Base-by-base conservation (phyloP, 2,113 vertebrate genomes). In the Poeciliopsis retropinna region DNA sequence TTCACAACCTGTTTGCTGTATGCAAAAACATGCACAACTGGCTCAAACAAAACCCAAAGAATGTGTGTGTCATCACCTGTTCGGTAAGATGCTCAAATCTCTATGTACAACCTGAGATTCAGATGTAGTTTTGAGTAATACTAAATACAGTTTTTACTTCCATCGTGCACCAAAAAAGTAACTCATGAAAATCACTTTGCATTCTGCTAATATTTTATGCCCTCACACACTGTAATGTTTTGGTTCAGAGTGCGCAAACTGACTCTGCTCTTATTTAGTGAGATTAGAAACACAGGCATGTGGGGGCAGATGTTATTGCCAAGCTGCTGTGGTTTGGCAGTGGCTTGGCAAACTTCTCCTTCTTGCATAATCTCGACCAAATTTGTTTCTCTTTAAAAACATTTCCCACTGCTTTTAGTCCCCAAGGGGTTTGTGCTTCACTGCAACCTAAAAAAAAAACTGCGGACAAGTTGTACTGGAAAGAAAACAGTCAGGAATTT, bases 21-120 rank as follows among this genome's bases (percentile, higher is more conserved):
- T 99, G 98, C 91, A 98, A 98, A 93, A 99, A 99, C 90, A 99
- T 99, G 97, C 96, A 99, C 93, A 99, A 98, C 90, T 99, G 97
- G 98, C 95, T 99, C 70, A 96, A 97, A 72, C 98, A 99, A 93
- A 99, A 98, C 87, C 98, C 98, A 90, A 99, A 97, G 94, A 99
- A 99, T 11, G 97, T 99, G 78, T 99, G 98, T 85, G 98, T 99
- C 90, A 97, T 99, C 90, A 98, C 98, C 89, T 99, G 98, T 93
- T 97, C 97, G 97, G 98, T 99, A 94, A 96, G 97, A 1, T 25
- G 60, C 44, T 25, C n/a, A 28, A 4, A n/a, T 10, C 13, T 70
- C 22, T 25, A n/a, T 25, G 51, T 54, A 54, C 22, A 54, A 25
- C 22, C 22, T 9, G 2, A 25, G 2, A 2, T 54, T 54, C 22